Evolutionary conservation across 1,140 invertebrate genomes (phyloP).

Genomic region (Leptinotarsa texana): DNA sequence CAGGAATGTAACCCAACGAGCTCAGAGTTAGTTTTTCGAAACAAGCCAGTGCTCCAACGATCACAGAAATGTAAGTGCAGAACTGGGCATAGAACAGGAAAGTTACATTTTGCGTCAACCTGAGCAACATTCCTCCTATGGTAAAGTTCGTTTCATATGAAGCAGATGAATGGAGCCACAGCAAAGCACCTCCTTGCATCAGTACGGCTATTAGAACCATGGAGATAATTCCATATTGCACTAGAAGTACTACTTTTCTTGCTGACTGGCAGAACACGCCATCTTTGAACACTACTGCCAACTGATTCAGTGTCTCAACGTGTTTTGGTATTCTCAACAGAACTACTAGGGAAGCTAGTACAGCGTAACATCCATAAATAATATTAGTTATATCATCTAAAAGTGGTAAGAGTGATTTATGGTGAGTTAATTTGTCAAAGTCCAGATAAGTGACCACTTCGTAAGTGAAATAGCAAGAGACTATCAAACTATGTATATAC

Average conservation of each 20-base stretch:
- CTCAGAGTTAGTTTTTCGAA: constrained; percentile 46
- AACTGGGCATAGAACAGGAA: constrained; percentile 44
- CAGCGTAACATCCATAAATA: constrained; percentile 40
- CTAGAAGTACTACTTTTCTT: constrained; percentile 20
- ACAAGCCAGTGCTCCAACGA: constrained; percentile 45
- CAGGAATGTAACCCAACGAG: constrained; percentile 41
- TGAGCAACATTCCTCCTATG: constrained; percentile 37
- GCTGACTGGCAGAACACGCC: constrained; percentile 43
- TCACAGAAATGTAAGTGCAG: constrained; percentile 33
- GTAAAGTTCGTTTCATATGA: constrained; percentile 37
- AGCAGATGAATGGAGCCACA: constrained; percentile 39
- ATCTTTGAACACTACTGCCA: constrained; percentile 34
- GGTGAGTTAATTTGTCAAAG: constrained; percentile 36
- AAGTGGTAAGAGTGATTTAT: constrained; percentile 41
- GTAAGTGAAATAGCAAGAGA: constrained; percentile 29
- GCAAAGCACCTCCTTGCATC: constrained; percentile 23
- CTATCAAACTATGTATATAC: constrained; percentile 34
- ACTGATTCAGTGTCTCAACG: constrained; percentile 41
- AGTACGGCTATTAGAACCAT: constrained; percentile 23
- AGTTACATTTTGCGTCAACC: constrained; percentile 35
- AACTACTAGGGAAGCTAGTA: constrained; percentile 33
- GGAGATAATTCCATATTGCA: constrained; percentile 36
- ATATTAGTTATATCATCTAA: constrained; percentile 45
- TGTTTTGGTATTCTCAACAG: constrained; percentile 37
- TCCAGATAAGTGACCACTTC: constrained; percentile 36